These are phyloP conservation scores for Caenorhabditis imperialis DNA, from an alignment of 2,888 invertebrate genomes.

Conservation along the genomic window DNA sequence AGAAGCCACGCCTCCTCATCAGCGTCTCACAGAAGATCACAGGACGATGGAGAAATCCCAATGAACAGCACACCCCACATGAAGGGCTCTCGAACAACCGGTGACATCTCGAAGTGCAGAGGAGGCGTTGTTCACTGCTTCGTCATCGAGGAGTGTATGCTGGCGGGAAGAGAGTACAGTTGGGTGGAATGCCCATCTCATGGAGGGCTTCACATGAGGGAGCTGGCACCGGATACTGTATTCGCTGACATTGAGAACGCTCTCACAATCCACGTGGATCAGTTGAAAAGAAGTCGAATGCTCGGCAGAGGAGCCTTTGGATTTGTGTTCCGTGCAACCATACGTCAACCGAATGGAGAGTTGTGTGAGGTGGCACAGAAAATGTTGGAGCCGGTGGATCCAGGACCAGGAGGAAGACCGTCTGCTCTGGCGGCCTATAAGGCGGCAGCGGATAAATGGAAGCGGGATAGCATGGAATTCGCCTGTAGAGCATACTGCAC, in stretches of 20 bases:
- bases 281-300: slow-evolving; percentile 84
- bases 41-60: slow-evolving; percentile 44
- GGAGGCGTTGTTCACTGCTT: slow-evolving; percentile 80
- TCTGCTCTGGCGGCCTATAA: slow-evolving; percentile 85
- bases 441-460: slow-evolving; percentile 90
- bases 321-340: slow-evolving; percentile 89
- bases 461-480: slow-evolving; percentile 90
- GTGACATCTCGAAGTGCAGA: slow-evolving; percentile 46
- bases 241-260: slow-evolving; percentile 62
- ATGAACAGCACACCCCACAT: slow-evolving; percentile 19
- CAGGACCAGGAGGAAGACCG: slow-evolving; percentile 84
- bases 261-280: slow-evolving; percentile 88
- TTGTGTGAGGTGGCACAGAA: slow-evolving; percentile 88
- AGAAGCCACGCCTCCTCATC: slow-evolving; percentile 20
- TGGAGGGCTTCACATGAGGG: slow-evolving; percentile 84
- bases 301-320: slow-evolving; percentile 98
- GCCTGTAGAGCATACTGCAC: slow-evolving; percentile 97
- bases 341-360: slow-evolving; percentile 79
- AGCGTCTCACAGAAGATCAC: slow-evolving; percentile 34
- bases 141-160: slow-evolving; percentile 95
- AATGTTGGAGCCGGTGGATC: slow-evolving; percentile 93
- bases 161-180: slow-evolving; percentile 61
- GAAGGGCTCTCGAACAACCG: slow-evolving; percentile 52
- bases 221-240: slow-evolving; percentile 92
- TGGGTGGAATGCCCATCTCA: slow-evolving; percentile 87